Base-by-base conservation (phyloP, 2,888 invertebrate genomes). In the Perdita meconis region DNA sequence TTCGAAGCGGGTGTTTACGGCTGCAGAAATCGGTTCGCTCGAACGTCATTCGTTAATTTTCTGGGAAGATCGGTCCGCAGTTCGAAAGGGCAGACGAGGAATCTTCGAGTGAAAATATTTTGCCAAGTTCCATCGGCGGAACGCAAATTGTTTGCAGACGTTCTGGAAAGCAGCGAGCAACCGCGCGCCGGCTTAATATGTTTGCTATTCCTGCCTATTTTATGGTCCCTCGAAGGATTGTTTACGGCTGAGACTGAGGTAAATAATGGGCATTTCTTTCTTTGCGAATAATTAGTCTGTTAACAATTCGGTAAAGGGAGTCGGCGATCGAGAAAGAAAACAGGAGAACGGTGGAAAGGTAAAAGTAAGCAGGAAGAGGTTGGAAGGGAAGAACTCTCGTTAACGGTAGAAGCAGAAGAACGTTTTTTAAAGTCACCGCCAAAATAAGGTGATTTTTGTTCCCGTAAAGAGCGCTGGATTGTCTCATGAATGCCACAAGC, bases 141-240 rank as follows among this genome's bases (percentile, higher is more conserved):
- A 30, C 68, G 55, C 30, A 70, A 67, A 56, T 67, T 56, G 70
- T 56, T 70, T 26, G 70, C 30, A 30, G 56, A 67, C 47, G n/a
- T 6, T 50, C 38, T 8, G 26, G 22, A 36, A 40, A 71, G 55
- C 70, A 72, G 71, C 53, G 5, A 42, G 60, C 38, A 60, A 72
- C 71, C 38, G 40, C 30, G 60, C 70, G 71, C 70, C 42, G 53
- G 59, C 60, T 38, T 59, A 60, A 70, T 72, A 70, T 72, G 59
- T 44, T 71, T 13, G 59, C 22, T 60, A 47, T 44, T 70, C 55
- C 55, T 30, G 19, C 36, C 42, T 24, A 53, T 53, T 26, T 51
- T n/a, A n/a, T n/a, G n/a, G n/a, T n/a, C n/a, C n/a, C 30, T 1
- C 22, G 42, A 30, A 38, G 38, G 38, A 60, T 72, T 60, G 59